Conservation (phyloP, 2,113 vertebrate genomes). For the Brienomyrus brachyistius region DNA sequence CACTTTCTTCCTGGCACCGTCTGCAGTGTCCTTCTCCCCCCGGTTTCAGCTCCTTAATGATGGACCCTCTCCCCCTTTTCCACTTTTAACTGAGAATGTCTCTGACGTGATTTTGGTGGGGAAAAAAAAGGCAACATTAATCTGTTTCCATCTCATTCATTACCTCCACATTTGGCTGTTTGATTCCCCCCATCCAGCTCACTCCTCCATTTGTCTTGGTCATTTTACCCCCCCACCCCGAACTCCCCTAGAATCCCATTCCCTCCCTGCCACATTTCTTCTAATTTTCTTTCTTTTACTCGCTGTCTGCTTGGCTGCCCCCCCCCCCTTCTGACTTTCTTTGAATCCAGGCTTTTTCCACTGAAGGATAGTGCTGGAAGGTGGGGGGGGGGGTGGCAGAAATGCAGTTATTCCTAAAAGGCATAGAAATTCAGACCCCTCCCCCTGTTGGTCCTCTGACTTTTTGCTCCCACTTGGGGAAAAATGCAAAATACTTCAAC, state of each 20-base stretch:
- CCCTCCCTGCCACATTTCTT: conserved; percentile 9
- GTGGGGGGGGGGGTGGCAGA: not conserved
- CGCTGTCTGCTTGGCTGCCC: not conserved
- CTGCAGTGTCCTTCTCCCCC: conserved; percentile 21
- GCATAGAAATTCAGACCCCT: not conserved
- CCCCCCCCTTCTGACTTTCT: not conserved
- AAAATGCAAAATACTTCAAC: conserved; percentile 8
- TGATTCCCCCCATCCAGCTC: not conserved
- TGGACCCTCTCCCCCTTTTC: conserved; percentile 34
- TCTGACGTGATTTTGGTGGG: conserved; percentile 31
- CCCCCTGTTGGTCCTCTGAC: not conserved
- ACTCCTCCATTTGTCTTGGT: not conserved
- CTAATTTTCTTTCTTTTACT: conserved; percentile 18
- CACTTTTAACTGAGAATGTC: conserved; percentile 41
- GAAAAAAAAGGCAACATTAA: conserved; percentile 33
- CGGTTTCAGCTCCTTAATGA: conserved; percentile 21
- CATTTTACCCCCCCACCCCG: not conserved
- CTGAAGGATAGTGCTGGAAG: not conserved
- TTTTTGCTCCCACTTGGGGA: not conserved
- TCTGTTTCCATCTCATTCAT: conserved; percentile 40
- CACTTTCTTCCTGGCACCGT: conserved; percentile 25
- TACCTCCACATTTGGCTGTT: conserved; percentile 34
- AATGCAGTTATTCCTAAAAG: not conserved
- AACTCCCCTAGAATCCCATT: conserved; percentile 26
- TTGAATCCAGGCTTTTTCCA: not conserved